phyloP scores from a whole-genome alignment of 1,140 invertebrate species.

The Eriocheir sinensis region DNA sequence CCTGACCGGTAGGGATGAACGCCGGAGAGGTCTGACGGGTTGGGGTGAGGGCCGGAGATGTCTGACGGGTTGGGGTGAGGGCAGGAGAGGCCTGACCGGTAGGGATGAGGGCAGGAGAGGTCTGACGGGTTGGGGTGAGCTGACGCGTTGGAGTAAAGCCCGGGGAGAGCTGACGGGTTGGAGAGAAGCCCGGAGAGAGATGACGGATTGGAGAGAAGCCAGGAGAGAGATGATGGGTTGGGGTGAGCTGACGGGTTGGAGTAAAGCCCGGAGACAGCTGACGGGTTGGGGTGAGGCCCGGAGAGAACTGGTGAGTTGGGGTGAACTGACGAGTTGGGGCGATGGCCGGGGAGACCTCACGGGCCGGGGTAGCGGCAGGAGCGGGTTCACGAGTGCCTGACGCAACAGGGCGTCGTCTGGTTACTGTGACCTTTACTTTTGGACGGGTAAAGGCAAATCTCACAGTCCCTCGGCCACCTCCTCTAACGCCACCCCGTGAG shows the following conservation, averaged over 20 bases:
- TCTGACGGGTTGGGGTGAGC: background rate
- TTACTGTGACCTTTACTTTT: conserved; percentile 66
- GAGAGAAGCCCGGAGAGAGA: background rate
- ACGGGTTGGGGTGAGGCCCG: background rate
- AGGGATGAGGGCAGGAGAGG: no score
- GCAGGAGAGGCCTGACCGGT: background rate
- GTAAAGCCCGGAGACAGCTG: background rate
- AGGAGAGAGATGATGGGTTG: no score
- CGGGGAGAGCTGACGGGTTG: background rate
- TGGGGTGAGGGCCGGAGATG: background rate
- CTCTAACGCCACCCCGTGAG: conserved; percentile 58
- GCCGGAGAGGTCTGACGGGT: background rate
- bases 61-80: background rate
- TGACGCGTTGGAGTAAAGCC: background rate
- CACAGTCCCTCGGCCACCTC: conserved; percentile 75
- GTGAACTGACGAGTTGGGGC: background rate
- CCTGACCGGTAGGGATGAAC: background rate
- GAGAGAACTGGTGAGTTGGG: background rate
- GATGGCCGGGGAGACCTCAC: background rate
- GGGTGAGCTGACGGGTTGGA: background rate
- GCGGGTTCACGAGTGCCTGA: conserved; percentile 31
- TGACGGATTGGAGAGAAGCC: no score
- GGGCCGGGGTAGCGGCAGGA: background rate
- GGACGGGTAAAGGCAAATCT: conserved; percentile 70
- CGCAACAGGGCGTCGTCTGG: conserved; percentile 60